Base-by-base conservation (phyloP, 2,888 invertebrate species). In the Drosophila histrio region DNA sequence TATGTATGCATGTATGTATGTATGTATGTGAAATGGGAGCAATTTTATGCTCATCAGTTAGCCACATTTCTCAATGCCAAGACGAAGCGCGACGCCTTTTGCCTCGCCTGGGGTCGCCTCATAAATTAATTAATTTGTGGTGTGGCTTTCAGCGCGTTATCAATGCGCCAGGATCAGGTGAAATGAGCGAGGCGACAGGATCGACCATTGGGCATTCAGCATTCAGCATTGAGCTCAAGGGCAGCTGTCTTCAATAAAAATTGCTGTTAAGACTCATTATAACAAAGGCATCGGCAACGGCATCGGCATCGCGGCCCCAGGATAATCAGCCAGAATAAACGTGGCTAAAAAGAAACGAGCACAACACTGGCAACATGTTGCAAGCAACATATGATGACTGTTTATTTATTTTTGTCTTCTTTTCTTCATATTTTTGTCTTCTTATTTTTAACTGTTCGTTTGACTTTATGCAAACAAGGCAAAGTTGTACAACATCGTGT, bases 71-170 rank as follows among this genome's bases (percentile, higher is more conserved):
- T 88, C 85, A 88, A 70, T 86, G 68, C 78, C 63, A 77, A 71
- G 54, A 69, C 53, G 64, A 49, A 43, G 28, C 47, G 72, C 44
- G 70, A 77, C 72, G 84, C 62, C 28, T 17, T 11, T 9, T 11
- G 38, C n/a, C 46, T 32, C 41, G 24, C 28, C 52, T 21, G 53
- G 59, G 17, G 11, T 44, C 24, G 60, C 36, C 54, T 68, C 88
- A 89, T 90, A 90, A 90, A 90, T 90, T 90, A 90, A 90, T 90
- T 90, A 90, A 91, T 91, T 90, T 90, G 82, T 77, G 87, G 87
- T 90, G 89, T 84, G 84, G 84, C 87, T 84, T 84, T 84, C 89
- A 78, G 77, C 77, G 83, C 77, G 77, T 72, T 80, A 88, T 77
- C 82, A 73, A 59, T 68, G 71, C 61, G 73, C 61, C 70, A 77